Evolutionary conservation across 2,113 vertebrate genomes (phyloP), one percentile per base, ranked within the genome.

Genomic region (Polyodon spathula): DNA sequence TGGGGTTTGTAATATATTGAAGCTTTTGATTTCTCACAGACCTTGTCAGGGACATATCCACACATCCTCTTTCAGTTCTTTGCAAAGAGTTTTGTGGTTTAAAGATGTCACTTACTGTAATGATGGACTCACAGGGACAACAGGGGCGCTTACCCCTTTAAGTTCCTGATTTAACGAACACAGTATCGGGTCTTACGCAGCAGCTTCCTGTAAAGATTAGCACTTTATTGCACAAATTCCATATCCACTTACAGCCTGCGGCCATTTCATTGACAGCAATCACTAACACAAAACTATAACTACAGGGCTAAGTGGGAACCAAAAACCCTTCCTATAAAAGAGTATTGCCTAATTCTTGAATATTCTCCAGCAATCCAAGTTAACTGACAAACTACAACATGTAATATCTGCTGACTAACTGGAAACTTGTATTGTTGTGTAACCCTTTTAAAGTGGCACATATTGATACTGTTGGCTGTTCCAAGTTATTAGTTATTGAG

Each of bases 161-260:
- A 48, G 52, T 39, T 59, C 42, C 41, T 15, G 41, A 40, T 59
- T 66, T 66, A 66, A 52, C n/a, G 12, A 14, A 54, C 37, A 61
- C 64, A 56, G 27, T 27, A 37, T 17, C 46, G 14, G 46, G 53
- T 68, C 69, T 75, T 78, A 72, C 62, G 76, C 73, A 77, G 74
- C 74, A 72, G 71, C 80, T 84, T 86, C 64, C 67, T 69, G 65
- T 71, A 75, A 81, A 84, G 83, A 88, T 84, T 82, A 83, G 69
- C 69, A 68, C 76, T 80, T 90, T 82, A 89, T 88, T 89, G 83
- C 81, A 76, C 78, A 87, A 82, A 91, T 88, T 90, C 88, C 88
- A 81, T 64, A 73, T 85, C 81, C 71, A 86, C 83, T 90, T 89
- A 90, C 38, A 68, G 76, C 72, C 71, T 73, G 80, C 73, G 70